Base-by-base conservation (phyloP, 2,113 vertebrate genomes). In the Beaufortia kweichowensis region DNA sequence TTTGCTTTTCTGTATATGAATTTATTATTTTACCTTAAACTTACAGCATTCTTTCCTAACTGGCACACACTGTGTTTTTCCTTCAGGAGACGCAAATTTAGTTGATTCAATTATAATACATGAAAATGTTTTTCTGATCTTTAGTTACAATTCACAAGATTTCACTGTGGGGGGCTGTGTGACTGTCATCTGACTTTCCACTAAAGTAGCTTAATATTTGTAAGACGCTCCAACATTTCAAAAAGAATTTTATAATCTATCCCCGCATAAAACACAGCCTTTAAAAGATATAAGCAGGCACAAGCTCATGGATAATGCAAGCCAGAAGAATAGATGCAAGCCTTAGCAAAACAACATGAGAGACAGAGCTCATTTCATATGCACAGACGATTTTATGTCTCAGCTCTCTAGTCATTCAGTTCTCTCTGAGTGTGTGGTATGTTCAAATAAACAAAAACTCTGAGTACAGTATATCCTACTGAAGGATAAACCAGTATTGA, bases 281-380 rank as follows among this genome's bases (percentile, higher is more conserved):
- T n/a, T n/a, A n/a, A n/a, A n/a, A n/a, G 12, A 43, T 15, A 14
- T 19, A 35, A 70, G 29, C 29, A 70, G 48, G 48, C 28, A 43
- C 43, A 48, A 48, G 53, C 29, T 55, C 50, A 35, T 10, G 28
- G 29, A 55, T 28, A 56, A 56, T 35, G 31, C 48, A 70, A 70
- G 31, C 21, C 23, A 70, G 53, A 66, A 66, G 39, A 56, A 21
- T 24, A 56, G 23, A 21, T 21, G 12, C 6, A 24, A 46, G 43
- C 43, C 7, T 7, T 6, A 21, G 21, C 41, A 70, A 55, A 69
- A 55, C 29, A 23, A 55, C 50, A 33, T 8, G 11, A 56, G 21
- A 71, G 21, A 57, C 48, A 50, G 48, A 50, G 48, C 14, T 41
- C 53, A 26, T 70, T 68, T 48, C n/a, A n/a, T 15, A 70, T 71